Evolutionary conservation across 2,888 invertebrate species (phyloP), one percentile per base, ranked within the genome.

Genomic region (Plebejus argus): DNA sequence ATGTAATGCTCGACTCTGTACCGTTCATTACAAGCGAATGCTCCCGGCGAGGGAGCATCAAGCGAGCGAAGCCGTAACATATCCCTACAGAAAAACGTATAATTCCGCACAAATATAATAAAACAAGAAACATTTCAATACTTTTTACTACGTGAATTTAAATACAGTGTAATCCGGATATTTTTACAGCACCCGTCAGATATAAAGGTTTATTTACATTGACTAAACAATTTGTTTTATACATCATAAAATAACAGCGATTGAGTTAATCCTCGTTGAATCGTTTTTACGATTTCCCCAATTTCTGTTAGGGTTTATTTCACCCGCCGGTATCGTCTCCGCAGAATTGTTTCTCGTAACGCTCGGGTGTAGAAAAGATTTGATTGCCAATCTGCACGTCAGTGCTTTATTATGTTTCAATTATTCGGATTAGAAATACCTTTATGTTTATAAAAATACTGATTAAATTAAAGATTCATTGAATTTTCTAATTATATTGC

Each of bases 231-330:
- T 79, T 79, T 78, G 77, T 79, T 79, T 78, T 77, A 78, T 72
- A 76, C 75, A 76, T 77, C 78, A 78, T 81, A 80, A 81, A 80
- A 81, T 77, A 79, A 77, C 80, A 80, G 78, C 82, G 88, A 90
- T 91, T 88, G 90, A 89, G 89, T 91, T 92, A 91, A 91, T 92
- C 91, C 91, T 87, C 87, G 84, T 85, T 84, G 87, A 92, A 93
- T 92, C 90, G 90, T 89, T 91, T 88, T 90, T 91, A 91, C 88
- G 89, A 86, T 87, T 89, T 84, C 85, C 88, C 88, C 91, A 88
- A 88, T 88, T 88, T 88, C 86, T 89, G 90, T 91, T 90, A 89
- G 90, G 86, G 87, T 90, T 92, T 92, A 92, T 90, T 90, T 91
- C 86, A 89, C 92, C 92, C 92, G 82, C 82, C 86, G 92, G 92